A percentile compares a stretch with the other conserved stretches of the same genome.
Conservation (phyloP, 2,888 invertebrate species). For the Notodonta dromedarius region DNA sequence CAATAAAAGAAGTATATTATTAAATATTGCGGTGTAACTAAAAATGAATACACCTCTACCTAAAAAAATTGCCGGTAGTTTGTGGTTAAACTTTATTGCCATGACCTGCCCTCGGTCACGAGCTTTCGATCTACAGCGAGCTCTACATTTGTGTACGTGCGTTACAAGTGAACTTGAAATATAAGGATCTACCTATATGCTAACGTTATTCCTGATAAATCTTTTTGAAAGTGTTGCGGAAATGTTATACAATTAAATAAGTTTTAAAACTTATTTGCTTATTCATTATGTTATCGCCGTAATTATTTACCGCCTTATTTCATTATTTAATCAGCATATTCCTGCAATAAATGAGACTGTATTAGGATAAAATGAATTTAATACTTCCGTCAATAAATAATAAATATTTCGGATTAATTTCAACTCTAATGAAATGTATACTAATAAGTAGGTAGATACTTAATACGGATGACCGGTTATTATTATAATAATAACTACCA, state of each 20-base stretch:
- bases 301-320: too few species aligned
- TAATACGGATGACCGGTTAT: constrained; percentile 29
- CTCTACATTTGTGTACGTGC: neutral
- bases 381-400: neutral
- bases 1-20: neutral
- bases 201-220: neutral
- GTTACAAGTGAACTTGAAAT: neutral
- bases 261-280: too few species aligned
- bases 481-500: constrained; percentile 9
- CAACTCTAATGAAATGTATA: neutral
- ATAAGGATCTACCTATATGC: neutral
- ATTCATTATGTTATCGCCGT: too few species aligned
- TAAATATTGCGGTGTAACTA: neutral
- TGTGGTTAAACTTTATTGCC: constrained; percentile 5
- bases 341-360: too few species aligned
- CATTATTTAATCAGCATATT: too few species aligned
- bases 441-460: constrained; percentile 5
- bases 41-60: neutral
- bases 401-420: neutral
- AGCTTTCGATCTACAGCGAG: constrained; percentile 1
- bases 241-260: neutral
- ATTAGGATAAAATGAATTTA: neutral
- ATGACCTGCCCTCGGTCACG: constrained; percentile 7
- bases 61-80: constrained; percentile 3
- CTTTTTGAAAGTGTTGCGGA: neutral